Evolutionary conservation across 2,888 invertebrate species (phyloP).

Genomic region (Carpatolechia fugitivella): DNA sequence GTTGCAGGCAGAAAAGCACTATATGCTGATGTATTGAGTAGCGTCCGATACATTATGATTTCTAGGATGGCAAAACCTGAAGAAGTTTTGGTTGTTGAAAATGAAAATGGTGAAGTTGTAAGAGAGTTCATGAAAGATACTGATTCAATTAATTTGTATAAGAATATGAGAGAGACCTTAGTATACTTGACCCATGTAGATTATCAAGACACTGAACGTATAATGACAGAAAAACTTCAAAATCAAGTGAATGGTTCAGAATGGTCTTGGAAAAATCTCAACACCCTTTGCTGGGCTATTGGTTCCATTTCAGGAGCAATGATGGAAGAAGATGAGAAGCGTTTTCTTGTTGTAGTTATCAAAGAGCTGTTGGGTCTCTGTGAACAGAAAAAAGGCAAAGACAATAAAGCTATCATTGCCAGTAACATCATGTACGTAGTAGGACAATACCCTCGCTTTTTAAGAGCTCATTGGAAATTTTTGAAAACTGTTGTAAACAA

Average conservation of each 20-base stretch:
- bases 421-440: constrained; percentile 99
- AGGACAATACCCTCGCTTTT: constrained; percentile 98
- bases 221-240: constrained; percentile 99
- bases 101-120: constrained; percentile 99
- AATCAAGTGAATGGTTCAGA: constrained; percentile 99
- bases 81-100: constrained; percentile 99
- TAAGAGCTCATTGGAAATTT: constrained; percentile 99
- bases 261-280: constrained; percentile 99
- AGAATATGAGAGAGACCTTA: constrained; percentile 98
- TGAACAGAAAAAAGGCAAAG: constrained; percentile 99
- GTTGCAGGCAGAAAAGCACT: constrained; percentile 82
- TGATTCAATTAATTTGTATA: constrained; percentile 99
- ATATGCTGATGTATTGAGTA: constrained; percentile 89
- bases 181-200: constrained; percentile 99
- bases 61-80: constrained; percentile 99
- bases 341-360: constrained; percentile 99
- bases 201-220: constrained; percentile 97
- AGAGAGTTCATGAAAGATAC: constrained; percentile 99
- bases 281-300: constrained; percentile 99
- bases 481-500: constrained; percentile 99
- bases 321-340: constrained; percentile 99
- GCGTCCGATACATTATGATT: constrained; percentile 98
- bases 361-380: constrained; percentile 98
- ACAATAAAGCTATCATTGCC: constrained; percentile 99
- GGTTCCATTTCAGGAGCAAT: constrained; percentile 99